Base-by-base conservation (phyloP, 2,888 invertebrate species). In the Byasa hedistus region DNA sequence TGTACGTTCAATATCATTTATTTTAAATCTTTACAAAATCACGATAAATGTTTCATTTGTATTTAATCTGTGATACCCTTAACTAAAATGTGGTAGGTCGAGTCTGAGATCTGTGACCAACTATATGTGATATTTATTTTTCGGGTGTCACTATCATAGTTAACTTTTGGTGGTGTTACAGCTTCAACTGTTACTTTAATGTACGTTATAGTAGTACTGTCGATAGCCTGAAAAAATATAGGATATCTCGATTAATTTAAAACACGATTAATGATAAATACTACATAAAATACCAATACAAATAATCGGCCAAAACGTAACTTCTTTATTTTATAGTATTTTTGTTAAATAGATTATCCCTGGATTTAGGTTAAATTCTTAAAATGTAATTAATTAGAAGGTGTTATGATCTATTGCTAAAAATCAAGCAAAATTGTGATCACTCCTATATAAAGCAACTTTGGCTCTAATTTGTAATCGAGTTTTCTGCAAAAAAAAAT, bases 101-200 rank as follows among this genome's bases (percentile, higher is more conserved):
- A 64, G 52, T 57, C 32, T 21, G 58, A 55, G 0, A 73, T 15
- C 62, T 76, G 75, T 7, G 56, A 60, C 72, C 72, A 73, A 22
- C 64, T 66, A 27, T 60, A 76, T n/a, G 59, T 59, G 15, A 76
- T 73, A 5, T 19, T 58, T 19, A 76, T 60, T 60, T 32, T 70
- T 1, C 63, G 63, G 15, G 59, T 60, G 1, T n/a, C 4, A n/a
- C 52, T 44, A n/a, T 74, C 72, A 58, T 71, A 76, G 21, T 73
- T 71, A 24, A 77, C 75, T 67, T 74, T 74, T 8, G 76, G 76
- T 8, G 76, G 65, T 0, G 74, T 61, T 0, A 73, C 4, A 5
- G 76, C 57, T 17, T 68, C 32, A 3, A 75, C 72, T 8, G 58
- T 68, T 3, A 75, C 69, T 66, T 71, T 72, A 19, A 77, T 66